Evolutionary conservation across 2,888 invertebrate genomes (phyloP), one percentile per base, ranked within the genome.

Genomic region (Lasioglossum pauxillum): DNA sequence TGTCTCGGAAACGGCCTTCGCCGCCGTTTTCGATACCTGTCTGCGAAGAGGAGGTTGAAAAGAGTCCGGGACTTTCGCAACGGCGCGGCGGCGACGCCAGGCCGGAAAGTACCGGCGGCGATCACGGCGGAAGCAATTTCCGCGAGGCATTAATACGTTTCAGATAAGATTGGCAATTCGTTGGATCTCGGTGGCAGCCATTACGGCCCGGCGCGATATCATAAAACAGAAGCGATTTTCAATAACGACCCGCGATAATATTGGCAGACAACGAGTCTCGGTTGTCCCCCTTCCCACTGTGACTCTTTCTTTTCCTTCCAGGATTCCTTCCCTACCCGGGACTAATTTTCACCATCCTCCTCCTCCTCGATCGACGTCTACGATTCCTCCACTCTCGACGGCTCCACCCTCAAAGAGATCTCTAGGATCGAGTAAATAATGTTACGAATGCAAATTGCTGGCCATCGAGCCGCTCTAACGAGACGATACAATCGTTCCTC

Each of bases 381-480:
- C 72, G n/a, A 10, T 31, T 64, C 57, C n/a, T 12, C 64, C 64
- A 64, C 64, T 64, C 64, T 19, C 46, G 35, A 35, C 27, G 23
- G n/a, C 44, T 27, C 53, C 5, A 31, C 46, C 67, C 16, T 86
- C 79, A 73, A 85, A 83, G 79, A 76, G 69, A 69, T 69, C 69
- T 85, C 75, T 81, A 73, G 83, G 80, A 84, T 85, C 87, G 80
- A 87, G 81, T 79, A 87, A 89, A 84, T 85, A 88, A 82, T 82
- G 86, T 71, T 84, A 85, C 87, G 88, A 87, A 89, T 89, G 84
- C 82, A 91, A 90, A 91, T 90, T 89, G 84, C 75, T 73, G 80
- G 78, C 31, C 77, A 35, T 49, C 14, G 49, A 38, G 69, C 23
- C 35, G 35, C 38, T 38, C 38, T 81, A 87, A 86, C 84, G 83